Base-by-base conservation (phyloP, 92 coral and sea anemone genomes). In the Ricordea florida region DNA sequence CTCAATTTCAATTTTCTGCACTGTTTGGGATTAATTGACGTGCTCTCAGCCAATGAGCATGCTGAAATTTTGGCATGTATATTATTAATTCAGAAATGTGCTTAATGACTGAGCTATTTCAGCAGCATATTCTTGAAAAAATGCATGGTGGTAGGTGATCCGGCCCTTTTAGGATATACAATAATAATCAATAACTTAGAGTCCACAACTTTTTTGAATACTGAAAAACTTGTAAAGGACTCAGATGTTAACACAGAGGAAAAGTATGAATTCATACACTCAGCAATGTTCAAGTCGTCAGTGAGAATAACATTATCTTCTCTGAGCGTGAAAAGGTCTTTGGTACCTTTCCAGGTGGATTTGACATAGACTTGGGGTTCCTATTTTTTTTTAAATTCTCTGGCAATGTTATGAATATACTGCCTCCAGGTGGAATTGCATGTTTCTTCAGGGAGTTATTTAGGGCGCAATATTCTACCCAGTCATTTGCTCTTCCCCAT, bases 401-500 rank as follows among this genome's bases (percentile, higher is more conserved):
- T 13, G 14, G 56, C 53, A 8, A 63, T 41, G 36, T 30, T 43
- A 8, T 63, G 44, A 59, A 59, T 63, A 17, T 63, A 20, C 55
- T 43, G 27, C 20, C 71, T 41, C 56, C 28, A 46, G 16, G 55
- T 53, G 22, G 56, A 63, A 20, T 63, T 63, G 37, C 52, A 62
- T 24, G 33, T 55, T 31, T 55, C 38, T 55, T 55, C 38, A 55
- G 62, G 53, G 53, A 50, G 11, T 34, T 20, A 36, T 59, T 59
- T 31, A 59, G n/a, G n/a, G 46, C 45, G 6, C 45, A 10, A 15
- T 59, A 59, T 32, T 16, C 45, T 0, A 29, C 24, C 66, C 66
- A 59, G 66, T 59, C 66, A 31, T 59, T 59, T 59, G n/a, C 45
- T 20, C 44, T 33, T 10, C 60, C 66, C 17, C 57, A 24, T 43